Conservation (phyloP, 2,888 invertebrate species). For the Lycocerus yunnanus region DNA sequence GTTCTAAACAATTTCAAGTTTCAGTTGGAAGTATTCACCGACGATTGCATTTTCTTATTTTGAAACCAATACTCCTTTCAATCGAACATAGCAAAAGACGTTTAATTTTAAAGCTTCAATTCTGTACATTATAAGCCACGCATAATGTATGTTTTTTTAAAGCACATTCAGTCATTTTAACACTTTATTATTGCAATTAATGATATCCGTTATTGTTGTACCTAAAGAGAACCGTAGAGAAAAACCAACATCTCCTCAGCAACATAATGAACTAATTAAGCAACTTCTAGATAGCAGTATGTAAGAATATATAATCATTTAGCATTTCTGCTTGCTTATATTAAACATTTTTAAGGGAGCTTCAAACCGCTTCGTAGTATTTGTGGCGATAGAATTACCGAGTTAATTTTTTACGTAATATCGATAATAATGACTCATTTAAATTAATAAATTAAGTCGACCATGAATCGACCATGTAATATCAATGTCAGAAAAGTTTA, state of each 20-base stretch:
- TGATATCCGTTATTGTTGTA: background rate
- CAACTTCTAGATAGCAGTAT: slow-evolving; percentile 29
- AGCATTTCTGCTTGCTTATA: slow-evolving; percentile 16
- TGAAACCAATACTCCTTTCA: background rate
- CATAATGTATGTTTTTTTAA: background rate
- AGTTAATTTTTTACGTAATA: background rate
- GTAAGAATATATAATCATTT: slow-evolving; percentile 19
- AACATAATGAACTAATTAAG: slow-evolving; percentile 25
- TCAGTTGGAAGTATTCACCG: background rate
- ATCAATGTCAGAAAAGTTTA: background rate
- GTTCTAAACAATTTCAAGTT: background rate
- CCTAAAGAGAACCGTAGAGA: slow-evolving; percentile 19
- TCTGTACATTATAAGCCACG: background rate
- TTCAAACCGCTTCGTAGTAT: slow-evolving; percentile 21
- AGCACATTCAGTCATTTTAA: background rate
- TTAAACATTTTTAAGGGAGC: slow-evolving; percentile 1
- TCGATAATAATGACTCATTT: background rate
- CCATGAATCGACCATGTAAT: too few relatives aligned
- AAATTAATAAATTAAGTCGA: background rate
- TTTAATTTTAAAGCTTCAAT: background rate
- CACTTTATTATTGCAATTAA: background rate
- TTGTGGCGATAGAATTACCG: background rate
- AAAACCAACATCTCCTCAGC: slow-evolving; percentile 20
- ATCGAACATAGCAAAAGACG: background rate
- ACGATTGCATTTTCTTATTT: background rate